Evolutionary conservation across 2,113 vertebrate genomes (phyloP).

Genomic region (Rostratula benghalensis): DNA sequence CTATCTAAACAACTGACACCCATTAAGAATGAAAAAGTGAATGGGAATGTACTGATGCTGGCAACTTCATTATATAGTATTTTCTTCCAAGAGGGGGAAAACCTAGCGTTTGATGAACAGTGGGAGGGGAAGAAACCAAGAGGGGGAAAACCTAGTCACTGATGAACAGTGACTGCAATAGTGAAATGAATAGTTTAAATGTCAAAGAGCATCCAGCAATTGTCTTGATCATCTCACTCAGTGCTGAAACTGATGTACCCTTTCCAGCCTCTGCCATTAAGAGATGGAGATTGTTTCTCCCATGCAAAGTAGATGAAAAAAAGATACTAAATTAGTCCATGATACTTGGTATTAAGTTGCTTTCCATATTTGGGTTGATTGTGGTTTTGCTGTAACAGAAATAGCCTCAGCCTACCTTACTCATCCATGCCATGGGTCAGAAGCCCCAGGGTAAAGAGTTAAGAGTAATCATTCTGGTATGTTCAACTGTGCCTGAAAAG

Average conservation of each 20-base stretch:
- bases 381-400: background rate
- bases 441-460: background rate
- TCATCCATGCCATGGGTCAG: background rate
- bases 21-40: background rate
- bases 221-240: background rate
- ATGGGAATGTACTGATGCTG: background rate
- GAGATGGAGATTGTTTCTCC: background rate
- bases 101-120: no score
- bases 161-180: background rate
- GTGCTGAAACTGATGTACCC: background rate
- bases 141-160: no score
- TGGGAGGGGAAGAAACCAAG: no score
- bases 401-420: background rate
- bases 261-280: background rate
- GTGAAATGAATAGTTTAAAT: background rate
- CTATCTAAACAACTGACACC: background rate
- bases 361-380: background rate
- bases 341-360: background rate
- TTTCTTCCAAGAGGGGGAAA: background rate
- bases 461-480: background rate
- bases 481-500: background rate
- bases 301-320: background rate
- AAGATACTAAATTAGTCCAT: background rate
- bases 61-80: background rate
- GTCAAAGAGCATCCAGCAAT: background rate